phyloP scores from a whole-genome alignment of 2,797 vertebrate genomes.

The Rhinichthys osculus region DNA sequence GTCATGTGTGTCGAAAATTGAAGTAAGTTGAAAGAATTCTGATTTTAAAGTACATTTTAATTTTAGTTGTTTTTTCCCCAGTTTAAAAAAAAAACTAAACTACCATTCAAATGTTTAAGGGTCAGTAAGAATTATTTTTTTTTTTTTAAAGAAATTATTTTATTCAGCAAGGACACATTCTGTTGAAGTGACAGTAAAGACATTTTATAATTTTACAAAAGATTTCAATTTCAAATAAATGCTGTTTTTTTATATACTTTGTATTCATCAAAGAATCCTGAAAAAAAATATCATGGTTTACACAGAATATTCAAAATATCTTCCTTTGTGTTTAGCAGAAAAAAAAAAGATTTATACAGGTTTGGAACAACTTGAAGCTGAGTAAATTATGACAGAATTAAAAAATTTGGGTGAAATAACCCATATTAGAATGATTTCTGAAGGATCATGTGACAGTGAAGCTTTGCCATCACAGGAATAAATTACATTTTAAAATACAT shows the following conservation, averaged over 20 bases:
- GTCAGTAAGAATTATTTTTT: not conserved
- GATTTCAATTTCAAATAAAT: not conserved
- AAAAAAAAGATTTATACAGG: too few species aligned
- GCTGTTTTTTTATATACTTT: not conserved
- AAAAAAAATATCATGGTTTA: not conserved
- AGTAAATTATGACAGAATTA: too few species aligned
- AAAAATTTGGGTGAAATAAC: too few species aligned
- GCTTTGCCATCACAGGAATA: not conserved
- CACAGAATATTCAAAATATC: not conserved
- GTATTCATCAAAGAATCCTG: not conserved
- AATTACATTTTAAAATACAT: not conserved
- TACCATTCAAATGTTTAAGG: not conserved
- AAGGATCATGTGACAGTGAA: not conserved
- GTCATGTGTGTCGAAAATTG: slow-evolving; percentile 96
- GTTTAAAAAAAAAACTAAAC: too few species aligned
- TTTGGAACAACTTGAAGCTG: too few species aligned
- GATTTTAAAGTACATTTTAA: not conserved
- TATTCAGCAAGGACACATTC: not conserved
- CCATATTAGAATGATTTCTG: not conserved
- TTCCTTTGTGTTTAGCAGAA: too few species aligned
- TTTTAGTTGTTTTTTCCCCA: not conserved
- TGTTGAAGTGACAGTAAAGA: not conserved
- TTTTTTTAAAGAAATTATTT: not conserved
- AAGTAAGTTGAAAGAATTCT: slow-evolving; percentile 84
- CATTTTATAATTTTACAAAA: not conserved